Evolutionary conservation across 2,113 vertebrate genomes (phyloP), one percentile per base, ranked within the genome.

Genomic region (Rallus limicola): DNA sequence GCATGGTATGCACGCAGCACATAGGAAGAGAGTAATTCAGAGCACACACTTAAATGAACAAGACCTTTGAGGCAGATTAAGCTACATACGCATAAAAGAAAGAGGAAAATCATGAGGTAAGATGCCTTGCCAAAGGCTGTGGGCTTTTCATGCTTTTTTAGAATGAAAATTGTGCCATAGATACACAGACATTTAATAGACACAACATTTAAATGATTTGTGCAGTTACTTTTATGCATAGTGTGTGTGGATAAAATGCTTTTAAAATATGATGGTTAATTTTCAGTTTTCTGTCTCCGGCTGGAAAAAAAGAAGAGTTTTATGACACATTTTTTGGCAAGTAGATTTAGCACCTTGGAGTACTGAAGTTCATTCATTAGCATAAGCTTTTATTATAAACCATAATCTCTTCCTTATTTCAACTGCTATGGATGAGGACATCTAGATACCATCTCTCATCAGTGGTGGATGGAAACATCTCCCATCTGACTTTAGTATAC

Each of bases 31-130:
- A 90, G 58, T 46, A 80, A 92, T 88, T 89, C 86, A 63, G 56
- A 86, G 64, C 52, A 29, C 13, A 78, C 75, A 81, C 71, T 90
- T 63, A 83, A 86, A 21, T 38, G 80, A 96, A 91, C 60, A 91
- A 91, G 83, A 86, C 82, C 91, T 96, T 29, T 86, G 94, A 93
- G 92, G 89, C 88, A 95, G 62, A 95, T 92, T 90, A 92, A 88
- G 40, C 25, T 42, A 64, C 18, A 14, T 3, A 53, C 0, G 0
- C 18, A 14, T 62, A 86, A 75, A 48, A 79, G 77, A 85, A 28
- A 65, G 34, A 82, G 75, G 23, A 48, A 46, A 94, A 83, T 52
- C 8, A 5, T 82, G 53, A 91, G 60, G 84, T 81, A 53, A 93
- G 93, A 90, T 34, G 80, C 29, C 33, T 90, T 90, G 71, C 90